Percentiles rank a stretch among this genome's conserved stretches.
Conservation (phyloP, 2,797 vertebrate species). For the Ptychobarbus kaznakovi region DNA sequence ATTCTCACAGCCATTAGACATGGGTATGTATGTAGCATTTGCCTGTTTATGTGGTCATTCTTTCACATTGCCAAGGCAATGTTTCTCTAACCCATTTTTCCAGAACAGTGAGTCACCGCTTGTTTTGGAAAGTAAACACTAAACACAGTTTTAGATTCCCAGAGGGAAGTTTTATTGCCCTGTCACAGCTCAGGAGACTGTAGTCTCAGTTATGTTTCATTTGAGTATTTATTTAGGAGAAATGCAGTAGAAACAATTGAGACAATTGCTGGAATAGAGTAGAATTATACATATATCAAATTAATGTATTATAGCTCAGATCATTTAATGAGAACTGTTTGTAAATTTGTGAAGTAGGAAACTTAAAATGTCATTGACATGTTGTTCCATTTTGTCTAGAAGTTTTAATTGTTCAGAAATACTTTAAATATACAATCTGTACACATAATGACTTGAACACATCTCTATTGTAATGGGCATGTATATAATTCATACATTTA, state of each 20-base stretch:
- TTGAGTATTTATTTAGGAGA: background rate
- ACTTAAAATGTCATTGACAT: background rate
- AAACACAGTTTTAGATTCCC: constrained; percentile 28
- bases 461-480: background rate
- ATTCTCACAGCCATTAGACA: constrained; percentile 36
- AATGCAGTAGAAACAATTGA: constrained; percentile 3
- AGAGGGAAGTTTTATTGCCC: constrained; percentile 2
- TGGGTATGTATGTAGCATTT: constrained; percentile 16
- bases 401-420: background rate
- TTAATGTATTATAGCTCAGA: background rate
- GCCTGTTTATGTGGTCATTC: constrained; percentile 5
- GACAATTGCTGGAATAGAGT: too few species aligned
- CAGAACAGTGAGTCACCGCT: constrained; percentile 31
- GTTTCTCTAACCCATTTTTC: constrained; percentile 15
- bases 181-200: constrained; percentile 9
- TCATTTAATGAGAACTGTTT: background rate
- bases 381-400: background rate
- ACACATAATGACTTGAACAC: background rate
- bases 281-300: background rate
- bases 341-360: background rate
- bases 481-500: background rate
- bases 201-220: background rate
- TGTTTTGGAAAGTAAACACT: constrained; percentile 38
- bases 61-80: background rate
- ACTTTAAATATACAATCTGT: background rate